Base-by-base conservation (phyloP, 1,140 invertebrate species). In the Oryctes rhinoceros region DNA sequence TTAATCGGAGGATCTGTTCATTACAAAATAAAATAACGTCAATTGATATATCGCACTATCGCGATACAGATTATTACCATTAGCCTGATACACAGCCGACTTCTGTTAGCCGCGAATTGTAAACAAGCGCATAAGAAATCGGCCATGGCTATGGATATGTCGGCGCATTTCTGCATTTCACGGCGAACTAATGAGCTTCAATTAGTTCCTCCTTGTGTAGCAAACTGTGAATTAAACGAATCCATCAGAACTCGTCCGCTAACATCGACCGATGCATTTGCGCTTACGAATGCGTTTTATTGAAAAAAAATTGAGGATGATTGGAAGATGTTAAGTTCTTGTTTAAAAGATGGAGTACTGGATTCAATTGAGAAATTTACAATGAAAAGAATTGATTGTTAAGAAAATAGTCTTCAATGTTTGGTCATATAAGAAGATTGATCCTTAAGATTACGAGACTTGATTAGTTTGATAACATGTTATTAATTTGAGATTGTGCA, bases 201-300 rank as follows among this genome's bases (percentile, higher is more conserved):
- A 71, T 71, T 71, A 71, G 65, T 71, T 71, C 65, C 65, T 71
- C 65, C 24, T 20, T 71, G 65, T 71, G 65, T 71, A 71, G 37
- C 65, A 71, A 71, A 71, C 65, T 71, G 65, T 71, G 65, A 71
- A 71, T 71, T 71, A 35, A 35, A 71, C 24, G 65, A 71, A 71
- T 71, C 5, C 65, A 71, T 71, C 65, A 71, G 10, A 35, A 35
- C 24, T 59, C 15, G 15, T 59, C 15, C n/a, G n/a, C 3, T 59
- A 59, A 59, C 15, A 18, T 18, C 53, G 53, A 59, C 53, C 53
- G 15, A n/a, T 18, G 53, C n/a, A 7, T 18, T 59, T 59, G 53
- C 53, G 18, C 13, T 59, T 44, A 44, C 39, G 9, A 44, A 44
- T 44, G 39, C 39, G 39, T 44, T 7, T 44, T 59, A 59, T 59